Conservation (phyloP, 2,888 invertebrate genomes). For the Rhingia rostrata region DNA sequence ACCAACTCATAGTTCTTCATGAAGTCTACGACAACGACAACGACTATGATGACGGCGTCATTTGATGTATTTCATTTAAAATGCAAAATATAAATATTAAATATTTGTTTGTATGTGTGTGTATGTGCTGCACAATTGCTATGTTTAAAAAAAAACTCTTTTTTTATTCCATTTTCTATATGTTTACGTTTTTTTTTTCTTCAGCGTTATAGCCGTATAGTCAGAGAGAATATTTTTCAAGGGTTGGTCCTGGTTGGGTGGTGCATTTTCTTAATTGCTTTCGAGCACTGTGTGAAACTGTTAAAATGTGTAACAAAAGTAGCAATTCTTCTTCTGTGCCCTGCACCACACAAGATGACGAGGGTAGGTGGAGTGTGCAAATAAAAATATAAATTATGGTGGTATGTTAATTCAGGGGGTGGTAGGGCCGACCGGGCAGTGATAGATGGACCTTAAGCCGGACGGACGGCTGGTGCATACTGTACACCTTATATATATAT, state of each 20-base stretch:
- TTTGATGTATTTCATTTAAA: constrained; percentile 68
- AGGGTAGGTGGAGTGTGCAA: constrained; percentile 25
- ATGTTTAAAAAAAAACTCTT: constrained; percentile 42
- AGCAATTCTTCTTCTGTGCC: constrained; percentile 68
- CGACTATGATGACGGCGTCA: constrained; percentile 44
- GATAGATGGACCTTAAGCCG: constrained; percentile 34
- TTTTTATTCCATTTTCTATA: constrained; percentile 53
- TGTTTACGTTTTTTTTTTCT: constrained; percentile 34
- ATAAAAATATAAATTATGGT: constrained; percentile 64
- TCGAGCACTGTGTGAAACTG: constrained; percentile 73
- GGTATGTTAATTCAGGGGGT: constrained; percentile 63
- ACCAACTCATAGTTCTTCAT: not conserved
- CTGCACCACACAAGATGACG: constrained; percentile 60
- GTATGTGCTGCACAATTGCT: constrained; percentile 51
- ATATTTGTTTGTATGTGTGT: constrained; percentile 48
- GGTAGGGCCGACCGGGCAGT: constrained; percentile 3
- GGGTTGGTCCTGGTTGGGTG: constrained; percentile 57
- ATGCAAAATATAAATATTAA: constrained; percentile 70
- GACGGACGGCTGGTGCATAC: constrained; percentile 37
- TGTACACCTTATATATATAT: constrained; percentile 17
- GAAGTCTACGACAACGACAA: not conserved
- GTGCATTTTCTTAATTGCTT: constrained; percentile 74
- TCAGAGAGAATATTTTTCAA: constrained; percentile 41
- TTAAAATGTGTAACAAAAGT: constrained; percentile 72
- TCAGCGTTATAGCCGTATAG: constrained; percentile 4